Base-by-base conservation (phyloP, 2,888 invertebrate species). In the Nymphalis c-album region DNA sequence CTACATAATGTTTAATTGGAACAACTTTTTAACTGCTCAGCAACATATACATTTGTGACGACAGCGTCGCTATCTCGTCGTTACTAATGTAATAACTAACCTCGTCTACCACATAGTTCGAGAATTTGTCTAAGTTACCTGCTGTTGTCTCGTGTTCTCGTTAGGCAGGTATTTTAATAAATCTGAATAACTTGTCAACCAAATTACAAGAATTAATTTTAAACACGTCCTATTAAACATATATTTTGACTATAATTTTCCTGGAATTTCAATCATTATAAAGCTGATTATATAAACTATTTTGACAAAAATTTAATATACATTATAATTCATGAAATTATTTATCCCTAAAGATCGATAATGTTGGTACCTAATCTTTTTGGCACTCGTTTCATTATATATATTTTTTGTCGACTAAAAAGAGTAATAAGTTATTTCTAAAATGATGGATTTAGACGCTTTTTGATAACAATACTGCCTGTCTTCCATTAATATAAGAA, bases 401-500 rank as follows among this genome's bases (percentile, higher is more conserved):
- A 2, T 4, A 22, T 40, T 40, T 13, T 13, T 40, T 40, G 2
- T 26, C 26, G 40, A 13, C 13, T 13, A 13, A 40, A 13, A 40
- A 40, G 13, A 35, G 13, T 3, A 40, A 40, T 40, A 35, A 35
- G 7, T 35, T 35, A 13, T 40, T 40, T 40, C 13, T 10, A 40
- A 40, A 40, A 40, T 40, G 22, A 22, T 10, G 13, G 13, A 26
- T 22, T 26, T 16, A 26, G 7, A 26, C 26, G 7, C 4, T 17
- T 22, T 6, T 20, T 8, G 16, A 16, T 7, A 55, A 26, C 6
- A 60, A 22, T 47, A n/a, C 53, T 10, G 2, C 16, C n/a, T 31
- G 18, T 8, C 48, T 40, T 58, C 20, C 79, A 35, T 31, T 55
- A 40, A 55, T 60, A 60, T 81, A 71, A 83, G 7, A n/a, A 63